Percentiles rank a stretch among this genome's conserved stretches.
Evolutionary conservation across 1,140 invertebrate species (phyloP).

Genomic region (Drosophila guanche): DNA sequence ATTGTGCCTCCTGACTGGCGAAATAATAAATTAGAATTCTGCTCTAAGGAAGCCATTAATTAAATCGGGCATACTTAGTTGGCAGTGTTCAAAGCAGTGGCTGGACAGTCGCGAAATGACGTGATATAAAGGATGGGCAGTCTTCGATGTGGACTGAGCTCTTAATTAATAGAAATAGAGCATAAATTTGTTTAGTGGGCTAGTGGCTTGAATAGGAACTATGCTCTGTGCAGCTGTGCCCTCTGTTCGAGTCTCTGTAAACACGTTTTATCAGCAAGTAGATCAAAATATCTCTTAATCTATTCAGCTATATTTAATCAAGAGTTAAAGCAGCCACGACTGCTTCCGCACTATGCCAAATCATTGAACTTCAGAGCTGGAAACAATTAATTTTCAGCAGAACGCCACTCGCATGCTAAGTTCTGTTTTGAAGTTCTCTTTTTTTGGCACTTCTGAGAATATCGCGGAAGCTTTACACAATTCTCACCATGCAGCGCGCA

Average conservation of each 20-base stretch:
- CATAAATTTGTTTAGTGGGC: not conserved
- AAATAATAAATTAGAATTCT: slow-evolving; percentile 51
- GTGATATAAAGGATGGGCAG: slow-evolving; percentile 11
- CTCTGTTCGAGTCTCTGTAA: too few relatives aligned
- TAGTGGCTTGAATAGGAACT: too few relatives aligned
- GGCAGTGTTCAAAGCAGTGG: slow-evolving; percentile 20
- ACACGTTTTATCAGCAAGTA: too few relatives aligned
- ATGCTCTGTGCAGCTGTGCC: too few relatives aligned
- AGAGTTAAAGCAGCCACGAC: too few relatives aligned
- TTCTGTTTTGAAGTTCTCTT: not conserved
- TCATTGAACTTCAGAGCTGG: not conserved
- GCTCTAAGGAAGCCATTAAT: slow-evolving; percentile 42
- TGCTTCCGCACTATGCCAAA: slow-evolving; percentile 9
- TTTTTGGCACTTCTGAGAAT: not conserved
- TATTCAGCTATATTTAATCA: too few relatives aligned
- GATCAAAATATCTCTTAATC: too few relatives aligned
- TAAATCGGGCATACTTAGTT: slow-evolving; percentile 26
- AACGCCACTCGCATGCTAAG: slow-evolving; percentile 19
- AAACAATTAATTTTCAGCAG: slow-evolving; percentile 13
- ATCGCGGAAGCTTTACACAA: slow-evolving; percentile 43
- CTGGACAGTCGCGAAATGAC: slow-evolving; percentile 7
- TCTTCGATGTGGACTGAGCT: too few relatives aligned
- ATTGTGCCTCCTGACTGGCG: slow-evolving; percentile 46
- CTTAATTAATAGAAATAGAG: not conserved
- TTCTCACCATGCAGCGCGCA: slow-evolving; percentile 23